phyloP scores from a whole-genome alignment of 2,797 vertebrate genomes.

The Protonibea diacanthus region DNA sequence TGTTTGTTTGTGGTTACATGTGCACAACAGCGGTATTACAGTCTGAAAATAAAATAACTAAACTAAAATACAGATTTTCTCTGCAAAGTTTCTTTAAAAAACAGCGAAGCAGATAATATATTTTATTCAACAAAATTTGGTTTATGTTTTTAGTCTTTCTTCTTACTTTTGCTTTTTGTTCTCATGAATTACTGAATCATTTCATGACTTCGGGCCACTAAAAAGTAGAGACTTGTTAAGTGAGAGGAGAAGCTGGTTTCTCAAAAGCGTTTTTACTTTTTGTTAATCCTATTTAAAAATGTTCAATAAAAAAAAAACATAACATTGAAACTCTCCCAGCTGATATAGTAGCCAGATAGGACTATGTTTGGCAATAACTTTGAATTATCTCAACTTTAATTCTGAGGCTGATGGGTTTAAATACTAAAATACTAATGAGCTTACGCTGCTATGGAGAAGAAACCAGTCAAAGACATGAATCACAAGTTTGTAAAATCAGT shows the following conservation, averaged over 20 bases:
- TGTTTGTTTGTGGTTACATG: too few species aligned
- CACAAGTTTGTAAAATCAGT: background rate
- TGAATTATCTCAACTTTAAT: background rate
- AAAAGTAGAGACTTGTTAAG: background rate
- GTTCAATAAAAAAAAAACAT: background rate
- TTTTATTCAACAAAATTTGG: too few species aligned
- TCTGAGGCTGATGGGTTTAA: background rate
- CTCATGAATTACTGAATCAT: background rate
- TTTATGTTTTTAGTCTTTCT: background rate
- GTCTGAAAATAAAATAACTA: too few species aligned
- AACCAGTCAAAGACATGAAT: background rate
- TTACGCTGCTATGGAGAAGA: background rate
- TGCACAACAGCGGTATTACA: too few species aligned
- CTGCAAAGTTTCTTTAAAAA: too few species aligned
- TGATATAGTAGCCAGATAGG: background rate
- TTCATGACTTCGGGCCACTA: background rate
- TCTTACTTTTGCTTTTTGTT: background rate
- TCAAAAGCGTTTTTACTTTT: background rate
- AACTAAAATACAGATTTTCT: too few species aligned
- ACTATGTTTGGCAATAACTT: background rate
- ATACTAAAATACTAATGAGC: background rate
- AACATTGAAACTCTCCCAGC: background rate
- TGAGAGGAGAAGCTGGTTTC: background rate
- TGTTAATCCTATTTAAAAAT: background rate
- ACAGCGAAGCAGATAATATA: background rate